phyloP scores from a whole-genome alignment of 2,888 invertebrate species.

The Dioctria rufipes region DNA sequence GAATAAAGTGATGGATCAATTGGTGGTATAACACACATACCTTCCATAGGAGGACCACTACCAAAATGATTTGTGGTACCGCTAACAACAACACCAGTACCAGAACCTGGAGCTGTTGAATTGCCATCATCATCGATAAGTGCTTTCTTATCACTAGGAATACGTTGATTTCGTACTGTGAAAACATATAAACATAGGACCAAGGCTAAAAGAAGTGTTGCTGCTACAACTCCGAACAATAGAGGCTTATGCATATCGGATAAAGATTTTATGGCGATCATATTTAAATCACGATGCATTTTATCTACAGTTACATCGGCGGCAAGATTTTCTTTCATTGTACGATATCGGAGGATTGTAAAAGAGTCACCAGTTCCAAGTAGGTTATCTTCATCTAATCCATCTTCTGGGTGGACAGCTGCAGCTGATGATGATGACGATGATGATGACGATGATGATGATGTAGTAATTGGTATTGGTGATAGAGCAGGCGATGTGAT shows the following conservation, averaged over 20 bases:
- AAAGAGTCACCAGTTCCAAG: not conserved
- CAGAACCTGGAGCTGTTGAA: conserved; percentile 14
- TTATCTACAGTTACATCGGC: conserved; percentile 57
- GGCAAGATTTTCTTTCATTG: not conserved
- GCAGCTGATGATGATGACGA: conserved; percentile 4
- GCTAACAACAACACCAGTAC: too few species aligned
- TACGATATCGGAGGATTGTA: conserved; percentile 15
- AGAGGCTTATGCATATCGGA: conserved; percentile 64
- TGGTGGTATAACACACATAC: not conserved
- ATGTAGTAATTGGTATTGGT: not conserved
- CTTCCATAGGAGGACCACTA: conserved; percentile 13
- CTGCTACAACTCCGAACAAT: conserved; percentile 64
- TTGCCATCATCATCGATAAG: conserved; percentile 63
- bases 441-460: conserved; percentile 10
- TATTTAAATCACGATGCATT: conserved; percentile 63
- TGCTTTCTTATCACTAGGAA: conserved; percentile 63
- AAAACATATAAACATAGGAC: conserved; percentile 63
- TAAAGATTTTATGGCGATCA: conserved; percentile 62
- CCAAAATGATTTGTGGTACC: conserved; percentile 29
- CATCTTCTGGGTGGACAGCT: not conserved
- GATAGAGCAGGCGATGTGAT: not conserved
- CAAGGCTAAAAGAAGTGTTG: conserved; percentile 62
- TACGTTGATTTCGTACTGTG: conserved; percentile 61
- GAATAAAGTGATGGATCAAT: conserved; percentile 31
- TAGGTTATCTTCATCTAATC: not conserved